Base-by-base conservation (phyloP, 2,888 invertebrate genomes). In the Masnerella sp. region DNA sequence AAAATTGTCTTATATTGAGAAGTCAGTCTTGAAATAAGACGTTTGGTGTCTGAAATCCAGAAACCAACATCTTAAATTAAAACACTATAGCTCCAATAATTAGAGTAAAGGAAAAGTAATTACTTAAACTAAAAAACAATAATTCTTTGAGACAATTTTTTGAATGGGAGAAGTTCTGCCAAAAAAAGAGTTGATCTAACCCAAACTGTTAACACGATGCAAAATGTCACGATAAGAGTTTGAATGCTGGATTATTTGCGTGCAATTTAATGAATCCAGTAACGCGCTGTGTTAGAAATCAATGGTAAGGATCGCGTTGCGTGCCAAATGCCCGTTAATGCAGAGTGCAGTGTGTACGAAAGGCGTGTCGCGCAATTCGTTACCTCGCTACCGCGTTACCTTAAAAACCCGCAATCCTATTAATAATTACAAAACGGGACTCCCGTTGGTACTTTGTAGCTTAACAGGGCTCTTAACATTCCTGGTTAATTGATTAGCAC, bases 271-370 rank as follows among this genome's bases (percentile, higher is more conserved):
- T 40, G 54, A 51, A 61, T 30, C 40, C 34, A n/a, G 56, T 28
- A 43, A 14, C 15, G 61, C 52, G 3, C 7, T 38, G 30, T 38
- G 36, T 59, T 68, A 61, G 71, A 47, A 71, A 76, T 70, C 67
- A 73, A 67, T 71, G 78, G 73, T 74, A 80, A 78, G 74, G 77
- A 56, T 75, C 74, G 73, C 74, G 70, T 81, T 71, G 79, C 81
- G 77, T 79, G 82, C 54, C 71, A 38, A 70, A 56, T 38, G 64
- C 68, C 69, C 65, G 58, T 80, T 74, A 79, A 36, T 43, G 32
- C 7, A 14, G 20, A 38, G 14, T 20, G 67, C 45, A 67, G 65
- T 34, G 51, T 38, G 54, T 20, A 43, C 15, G 36, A 36, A 76
- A 75, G 61, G 70, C 62, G 62, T 62, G 58, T 51, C 61, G 25